Percentiles rank a stretch among this genome's conserved stretches.
Conservation (phyloP, 2,888 invertebrate genomes). For the Trileptium ribeirensis region DNA sequence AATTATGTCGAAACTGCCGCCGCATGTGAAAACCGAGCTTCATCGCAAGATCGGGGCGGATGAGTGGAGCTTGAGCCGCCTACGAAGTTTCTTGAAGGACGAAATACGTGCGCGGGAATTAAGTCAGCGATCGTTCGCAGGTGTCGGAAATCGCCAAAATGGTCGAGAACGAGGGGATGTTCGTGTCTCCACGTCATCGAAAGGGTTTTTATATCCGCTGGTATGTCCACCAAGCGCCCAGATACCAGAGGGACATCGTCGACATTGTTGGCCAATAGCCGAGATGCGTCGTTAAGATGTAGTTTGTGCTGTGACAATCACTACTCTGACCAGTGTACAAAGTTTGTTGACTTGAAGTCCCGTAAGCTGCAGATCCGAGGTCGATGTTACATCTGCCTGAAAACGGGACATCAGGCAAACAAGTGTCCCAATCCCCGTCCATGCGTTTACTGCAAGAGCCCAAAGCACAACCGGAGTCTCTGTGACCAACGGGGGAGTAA, state of each 20-base stretch:
- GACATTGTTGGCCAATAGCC: neutral
- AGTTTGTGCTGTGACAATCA: neutral
- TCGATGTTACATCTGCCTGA: neutral
- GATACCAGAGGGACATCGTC: no score
- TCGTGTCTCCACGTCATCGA: no score
- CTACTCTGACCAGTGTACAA: neutral
- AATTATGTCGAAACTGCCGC: neutral
- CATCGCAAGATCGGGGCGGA: neutral
- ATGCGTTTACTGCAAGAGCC: slow-evolving; percentile 5
- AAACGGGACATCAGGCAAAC: neutral
- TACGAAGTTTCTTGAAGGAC: neutral
- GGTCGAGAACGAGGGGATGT: no score
- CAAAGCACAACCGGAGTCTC: neutral
- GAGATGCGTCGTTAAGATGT: neutral
- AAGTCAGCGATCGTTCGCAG: neutral
- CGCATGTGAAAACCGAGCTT: neutral
- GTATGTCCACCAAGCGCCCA: no score
- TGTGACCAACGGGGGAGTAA: no score
- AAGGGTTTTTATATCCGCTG: no score
- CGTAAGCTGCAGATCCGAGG: neutral
- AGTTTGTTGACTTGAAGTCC: neutral
- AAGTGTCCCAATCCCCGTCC: neutral
- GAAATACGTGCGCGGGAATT: neutral
- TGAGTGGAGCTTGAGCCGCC: neutral
- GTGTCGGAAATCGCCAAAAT: no score